phyloP scores from a whole-genome alignment of 2,797 vertebrate genomes.

The Galago senegalensis region DNA sequence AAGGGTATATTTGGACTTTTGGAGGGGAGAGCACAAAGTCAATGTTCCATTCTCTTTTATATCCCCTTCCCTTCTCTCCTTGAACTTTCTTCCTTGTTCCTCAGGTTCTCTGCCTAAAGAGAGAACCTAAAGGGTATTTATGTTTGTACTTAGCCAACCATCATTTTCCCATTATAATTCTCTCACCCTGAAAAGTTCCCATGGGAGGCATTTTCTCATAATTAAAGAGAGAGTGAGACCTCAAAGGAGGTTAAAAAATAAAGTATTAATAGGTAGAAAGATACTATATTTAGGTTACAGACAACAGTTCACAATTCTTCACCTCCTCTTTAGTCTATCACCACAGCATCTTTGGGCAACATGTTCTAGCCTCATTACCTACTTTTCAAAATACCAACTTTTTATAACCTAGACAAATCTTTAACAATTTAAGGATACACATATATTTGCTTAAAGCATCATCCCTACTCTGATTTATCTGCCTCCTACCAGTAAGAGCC shows the following conservation, averaged over 20 bases:
- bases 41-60: neutral
- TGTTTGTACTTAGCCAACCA: neutral
- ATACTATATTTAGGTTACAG: neutral
- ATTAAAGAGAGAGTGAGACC: neutral
- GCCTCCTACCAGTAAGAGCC: neutral
- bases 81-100: neutral
- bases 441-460: neutral
- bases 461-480: neutral
- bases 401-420: neutral
- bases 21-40: neutral
- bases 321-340: neutral
- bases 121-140: neutral
- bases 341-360: neutral
- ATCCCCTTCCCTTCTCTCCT: neutral
- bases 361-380: neutral
- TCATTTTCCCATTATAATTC: neutral
- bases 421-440: neutral
- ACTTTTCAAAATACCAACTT: conserved; percentile 14
- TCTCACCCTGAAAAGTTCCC: neutral
- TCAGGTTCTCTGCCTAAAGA: neutral
- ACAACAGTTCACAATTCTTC: neutral
- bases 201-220: conserved; percentile 22
- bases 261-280: neutral
- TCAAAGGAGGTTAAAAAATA: neutral
- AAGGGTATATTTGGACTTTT: neutral